Percentiles rank a stretch among this genome's conserved stretches.
Evolutionary conservation across 2,113 vertebrate genomes (phyloP).

Genomic region (Poeciliopsis retropinna): DNA sequence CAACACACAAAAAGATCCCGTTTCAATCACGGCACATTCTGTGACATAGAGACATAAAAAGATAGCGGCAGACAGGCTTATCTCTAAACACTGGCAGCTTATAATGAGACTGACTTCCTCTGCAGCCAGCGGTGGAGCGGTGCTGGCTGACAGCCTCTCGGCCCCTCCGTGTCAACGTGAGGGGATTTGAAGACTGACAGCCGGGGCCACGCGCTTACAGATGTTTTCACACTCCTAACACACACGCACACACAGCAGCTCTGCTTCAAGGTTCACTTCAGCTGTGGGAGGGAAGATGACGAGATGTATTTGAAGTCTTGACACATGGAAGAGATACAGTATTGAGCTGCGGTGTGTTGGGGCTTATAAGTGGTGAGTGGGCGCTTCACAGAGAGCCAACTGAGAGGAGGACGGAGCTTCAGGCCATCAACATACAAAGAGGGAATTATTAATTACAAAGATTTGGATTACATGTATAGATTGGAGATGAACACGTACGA

Average conservation of each 20-base stretch:
- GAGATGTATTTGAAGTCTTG: conserved; percentile 53
- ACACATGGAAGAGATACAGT: conserved; percentile 54
- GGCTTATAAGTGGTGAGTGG: conserved; percentile 59
- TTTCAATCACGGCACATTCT: conserved; percentile 40
- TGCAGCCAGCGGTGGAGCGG: conserved; percentile 52
- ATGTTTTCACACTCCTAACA: conserved; percentile 48
- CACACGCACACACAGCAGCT: conserved; percentile 5
- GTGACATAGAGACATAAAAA: conserved; percentile 28
- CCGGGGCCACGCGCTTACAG: conserved; percentile 51
- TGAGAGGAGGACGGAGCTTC: conserved; percentile 46
- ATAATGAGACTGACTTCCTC: conserved; percentile 62
- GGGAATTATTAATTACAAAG: conserved; percentile 29
- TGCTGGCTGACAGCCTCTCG: conserved; percentile 54
- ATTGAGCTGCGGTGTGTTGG: conserved; percentile 42
- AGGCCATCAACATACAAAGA: conserved; percentile 34
- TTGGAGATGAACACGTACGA: conserved; percentile 20
- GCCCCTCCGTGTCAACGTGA: conserved; percentile 26
- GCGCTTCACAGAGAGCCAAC: conserved; percentile 44
- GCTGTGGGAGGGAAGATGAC: conserved; percentile 36
- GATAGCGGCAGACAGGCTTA: conserved; percentile 36
- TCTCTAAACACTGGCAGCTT: conserved; percentile 57
- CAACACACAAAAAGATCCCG: conserved; percentile 34
- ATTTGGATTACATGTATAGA: conserved; percentile 23
- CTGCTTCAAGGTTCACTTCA: conserved; percentile 44
- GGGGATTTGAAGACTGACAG: conserved; percentile 53